phyloP scores from a whole-genome alignment of 2,113 vertebrate genomes.

The Lampris megalopsis region DNA sequence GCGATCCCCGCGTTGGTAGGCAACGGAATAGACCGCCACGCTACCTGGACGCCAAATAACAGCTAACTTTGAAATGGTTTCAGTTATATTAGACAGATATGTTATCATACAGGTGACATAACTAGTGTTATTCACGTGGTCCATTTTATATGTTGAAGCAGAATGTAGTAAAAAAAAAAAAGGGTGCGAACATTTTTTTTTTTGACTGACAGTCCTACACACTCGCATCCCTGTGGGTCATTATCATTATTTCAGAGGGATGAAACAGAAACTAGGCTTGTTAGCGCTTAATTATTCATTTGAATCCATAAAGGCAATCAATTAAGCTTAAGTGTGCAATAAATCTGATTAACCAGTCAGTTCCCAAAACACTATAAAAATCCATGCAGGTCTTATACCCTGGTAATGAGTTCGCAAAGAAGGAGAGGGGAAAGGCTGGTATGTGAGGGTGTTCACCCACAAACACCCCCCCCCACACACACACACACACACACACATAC shows the following conservation, averaged over 20 bases:
- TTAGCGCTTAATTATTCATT: constrained; percentile 84
- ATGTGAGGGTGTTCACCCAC: constrained; percentile 59
- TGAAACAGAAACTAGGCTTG: constrained; percentile 77
- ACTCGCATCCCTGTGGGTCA: constrained; percentile 58
- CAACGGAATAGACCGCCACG: no score
- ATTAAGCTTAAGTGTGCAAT: constrained; percentile 84
- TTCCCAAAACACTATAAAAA: constrained; percentile 83
- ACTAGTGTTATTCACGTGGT: constrained; percentile 21
- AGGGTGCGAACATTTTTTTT: constrained; percentile 38
- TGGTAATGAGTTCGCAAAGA: constrained; percentile 77
- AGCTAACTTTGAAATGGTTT: no score
- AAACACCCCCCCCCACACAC: constrained; percentile 44
- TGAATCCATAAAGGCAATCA: constrained; percentile 82
- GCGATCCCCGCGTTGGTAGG: no score
- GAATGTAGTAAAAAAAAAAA: constrained; percentile 3
- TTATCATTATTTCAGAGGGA: constrained; percentile 71
- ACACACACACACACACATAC: constrained; percentile 2
- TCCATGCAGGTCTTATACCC: constrained; percentile 77
- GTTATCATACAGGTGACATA: no score
- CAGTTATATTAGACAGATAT: no score
- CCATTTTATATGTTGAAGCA: neutral
- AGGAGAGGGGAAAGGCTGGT: constrained; percentile 62
- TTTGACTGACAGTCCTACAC: constrained; percentile 60
- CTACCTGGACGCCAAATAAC: no score
- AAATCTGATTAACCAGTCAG: constrained; percentile 84